Percentiles rank a stretch among this genome's conserved stretches.
phyloP scores from a whole-genome alignment of 2,888 invertebrate species.

The Odontocolon sp. region DNA sequence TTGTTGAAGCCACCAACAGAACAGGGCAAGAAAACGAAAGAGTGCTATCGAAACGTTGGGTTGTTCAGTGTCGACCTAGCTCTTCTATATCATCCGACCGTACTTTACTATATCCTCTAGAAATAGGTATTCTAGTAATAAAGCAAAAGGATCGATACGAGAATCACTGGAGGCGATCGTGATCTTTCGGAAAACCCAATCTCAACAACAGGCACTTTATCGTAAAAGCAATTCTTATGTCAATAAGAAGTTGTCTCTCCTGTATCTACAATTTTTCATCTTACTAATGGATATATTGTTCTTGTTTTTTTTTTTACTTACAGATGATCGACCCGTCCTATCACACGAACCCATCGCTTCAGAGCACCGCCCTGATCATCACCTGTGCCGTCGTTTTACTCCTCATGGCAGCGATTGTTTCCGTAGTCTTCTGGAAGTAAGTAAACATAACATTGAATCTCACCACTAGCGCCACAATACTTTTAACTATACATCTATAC shows the following conservation, averaged over 20 bases:
- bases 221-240: background rate
- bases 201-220: background rate
- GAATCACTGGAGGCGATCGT: conserved; percentile 26
- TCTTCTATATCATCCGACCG: conserved; percentile 4
- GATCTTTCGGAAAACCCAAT: background rate
- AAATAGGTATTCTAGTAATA: conserved; percentile 18
- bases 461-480: too few species aligned
- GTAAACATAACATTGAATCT: conserved; percentile 79
- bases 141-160: conserved; percentile 4
- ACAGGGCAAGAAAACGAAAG: conserved; percentile 18
- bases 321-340: conserved; percentile 95
- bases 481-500: too few species aligned
- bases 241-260: background rate
- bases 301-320: conserved; percentile 78
- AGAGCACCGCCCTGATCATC: conserved; percentile 92
- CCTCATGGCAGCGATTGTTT: conserved; percentile 89
- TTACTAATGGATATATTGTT: background rate
- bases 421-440: conserved; percentile 94
- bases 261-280: background rate
- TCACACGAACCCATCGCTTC: conserved; percentile 91
- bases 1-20: conserved; percentile 35
- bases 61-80: too few species aligned
- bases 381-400: conserved; percentile 90
- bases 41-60: too few species aligned
- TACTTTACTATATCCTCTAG: conserved; percentile 9